Evolutionary conservation across 2,113 vertebrate genomes (phyloP), one percentile per base, ranked within the genome.

Genomic region (Burhinus oedicnemus): DNA sequence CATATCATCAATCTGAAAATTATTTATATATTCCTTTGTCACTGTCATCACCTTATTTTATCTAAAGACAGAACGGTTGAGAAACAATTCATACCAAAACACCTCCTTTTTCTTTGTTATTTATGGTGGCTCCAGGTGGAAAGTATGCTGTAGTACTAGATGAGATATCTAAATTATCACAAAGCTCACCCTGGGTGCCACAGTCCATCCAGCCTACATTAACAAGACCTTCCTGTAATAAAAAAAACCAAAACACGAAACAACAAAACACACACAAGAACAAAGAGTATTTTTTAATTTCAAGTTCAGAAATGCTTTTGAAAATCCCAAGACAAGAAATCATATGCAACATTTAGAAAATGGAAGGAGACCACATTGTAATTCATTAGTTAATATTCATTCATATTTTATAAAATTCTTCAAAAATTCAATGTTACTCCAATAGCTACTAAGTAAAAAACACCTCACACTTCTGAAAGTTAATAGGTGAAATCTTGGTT

Each of bases 131-230:
- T 96, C 99, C 99, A 69, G 99, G 99, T 78, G 99, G 99, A 96
- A 99, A 99, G 94, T 99, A 98, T 42, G 97, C 98, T 23, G 99
- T 99, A 5, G 98, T 98, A 97, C 99, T 99, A 88, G 97, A 98
- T 20, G 97, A 98, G 90, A 99, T 97, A 95, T 99, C 98, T 95
- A 99, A 98, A 94, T 98, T 99, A 54, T 98, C 98, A 97, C 99
- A 99, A 86, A 99, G 99, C 58, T 99, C 98, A 45, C 98, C 97
- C 93, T 99, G 98, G 55, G 97, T 97, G 58, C 96, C 93, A 97
- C 99, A 99, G 98, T 99, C 99, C 96, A 99, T 99, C 99, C 99
- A 99, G 57, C 99, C 99, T 68, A 99, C 98, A 65, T 99, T 99
- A 83, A 99, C 99, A 70, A 99, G 98, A 57, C 99, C 99, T 38